Evolutionary conservation across 1,140 invertebrate species (phyloP), one percentile per base, ranked within the genome.

Genomic region (Apis florea): DNA sequence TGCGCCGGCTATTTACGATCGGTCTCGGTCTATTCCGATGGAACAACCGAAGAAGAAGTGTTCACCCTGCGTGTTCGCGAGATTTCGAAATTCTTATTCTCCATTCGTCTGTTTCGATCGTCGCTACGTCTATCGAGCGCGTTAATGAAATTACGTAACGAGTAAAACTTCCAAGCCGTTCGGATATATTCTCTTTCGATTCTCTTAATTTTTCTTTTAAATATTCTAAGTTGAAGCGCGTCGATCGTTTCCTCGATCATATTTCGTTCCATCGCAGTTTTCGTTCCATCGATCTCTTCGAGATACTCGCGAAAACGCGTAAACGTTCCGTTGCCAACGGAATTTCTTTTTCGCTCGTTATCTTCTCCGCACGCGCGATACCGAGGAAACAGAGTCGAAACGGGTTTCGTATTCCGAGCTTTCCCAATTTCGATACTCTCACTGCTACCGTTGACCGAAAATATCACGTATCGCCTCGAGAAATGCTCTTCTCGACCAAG

Each of bases 1-100:
- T 61, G 67, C 72, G 75, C 21, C 74, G 70, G 64, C 85, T 86
- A 87, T 87, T 87, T 87, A 87, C 79, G 86, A 86, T 77, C 85
- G 74, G 70, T 83, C 84, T 68, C 72, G 80, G 70, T 58, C 80
- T 79, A 56, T 56, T 82, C 79, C 59, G 64, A 85, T 58, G 79
- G 70, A 79, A 82, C 61, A 86, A 70, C 31, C 69, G 58, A 77
- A 6, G 31, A 40, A 40, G 4, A 6, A 56, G 61, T 72, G 64
- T 71, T 83, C 59, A 47, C 19, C n/a, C 24, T 19, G 49, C 51
- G 47, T 17, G 17, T 24, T 63, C 54, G 47, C n/a, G 31, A 69
- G 72, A 26, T 53, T 79, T 67, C 80, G 75, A 85, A 78, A 82
- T 85, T 86, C 76, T 74, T 74, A 2, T 47, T 70, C 67, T n/a